phyloP scores from a whole-genome alignment of 2,888 invertebrate species.

The Scaeva pyrastri region DNA sequence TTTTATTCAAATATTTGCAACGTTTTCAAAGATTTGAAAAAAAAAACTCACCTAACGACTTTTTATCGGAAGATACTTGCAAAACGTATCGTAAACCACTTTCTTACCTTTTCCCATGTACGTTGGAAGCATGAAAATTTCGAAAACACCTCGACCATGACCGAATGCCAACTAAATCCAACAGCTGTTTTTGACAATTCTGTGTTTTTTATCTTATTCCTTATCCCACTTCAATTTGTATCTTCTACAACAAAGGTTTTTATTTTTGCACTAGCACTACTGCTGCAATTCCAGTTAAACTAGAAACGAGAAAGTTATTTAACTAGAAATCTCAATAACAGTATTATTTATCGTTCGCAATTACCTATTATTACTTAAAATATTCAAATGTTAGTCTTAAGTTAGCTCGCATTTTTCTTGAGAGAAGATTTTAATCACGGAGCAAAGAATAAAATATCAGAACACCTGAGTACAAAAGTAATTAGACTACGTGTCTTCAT shows the following conservation, averaged over 20 bases:
- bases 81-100: constrained; percentile 33
- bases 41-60: not conserved
- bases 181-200: constrained; percentile 71
- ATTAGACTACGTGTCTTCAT: constrained; percentile 23
- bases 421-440: not conserved
- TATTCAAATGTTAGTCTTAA: not conserved
- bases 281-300: not conserved
- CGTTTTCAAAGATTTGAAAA: not conserved
- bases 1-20: not conserved
- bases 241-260: constrained; percentile 24
- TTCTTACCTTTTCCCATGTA: not conserved
- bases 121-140: constrained; percentile 32
- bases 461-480: not conserved
- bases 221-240: not conserved
- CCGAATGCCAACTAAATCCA: constrained; percentile 17
- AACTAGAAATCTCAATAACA: constrained; percentile 4
- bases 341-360: constrained; percentile 4
- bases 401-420: not conserved
- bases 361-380: not conserved
- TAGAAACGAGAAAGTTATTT: constrained; percentile 17
- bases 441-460: not conserved
- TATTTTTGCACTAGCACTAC: not conserved
- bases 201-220: constrained; percentile 51
- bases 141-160: constrained; percentile 44
- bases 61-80: constrained; percentile 4